Percentiles rank a stretch among this genome's conserved stretches.
phyloP scores from a whole-genome alignment of 1,140 invertebrate genomes.

The Parapsyche elsis region DNA sequence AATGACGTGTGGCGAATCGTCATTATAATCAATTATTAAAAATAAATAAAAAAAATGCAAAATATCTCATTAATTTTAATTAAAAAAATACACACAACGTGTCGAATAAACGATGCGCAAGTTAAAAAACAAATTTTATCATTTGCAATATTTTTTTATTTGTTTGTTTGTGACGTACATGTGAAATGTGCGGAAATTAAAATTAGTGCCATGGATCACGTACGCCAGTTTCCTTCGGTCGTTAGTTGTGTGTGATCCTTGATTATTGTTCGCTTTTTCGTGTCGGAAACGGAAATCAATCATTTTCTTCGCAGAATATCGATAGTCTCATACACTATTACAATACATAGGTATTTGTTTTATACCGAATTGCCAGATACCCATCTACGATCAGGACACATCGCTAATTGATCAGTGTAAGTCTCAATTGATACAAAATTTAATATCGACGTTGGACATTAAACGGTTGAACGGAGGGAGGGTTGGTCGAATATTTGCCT shows the following conservation, averaged over 20 bases:
- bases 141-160: too few species aligned
- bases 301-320: neutral
- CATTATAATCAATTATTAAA: slow-evolving; percentile 20
- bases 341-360: too few species aligned
- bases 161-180: neutral
- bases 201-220: slow-evolving; percentile 18
- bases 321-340: too few species aligned
- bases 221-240: neutral
- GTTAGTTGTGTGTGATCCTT: neutral
- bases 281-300: slow-evolving; percentile 9
- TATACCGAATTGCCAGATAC: too few species aligned
- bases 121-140: neutral
- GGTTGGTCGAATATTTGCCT: neutral
- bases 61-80: neutral
- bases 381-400: too few species aligned
- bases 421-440: too few species aligned
- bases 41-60: slow-evolving; percentile 3
- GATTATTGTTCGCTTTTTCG: neutral
- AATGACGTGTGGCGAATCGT: slow-evolving; percentile 30
- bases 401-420: too few species aligned
- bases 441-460: too few species aligned
- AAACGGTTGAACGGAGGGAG: too few species aligned
- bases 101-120: neutral
- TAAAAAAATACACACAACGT: neutral
- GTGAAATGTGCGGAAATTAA: neutral